Evolutionary conservation across 1,140 invertebrate species (phyloP).

Genomic region (Rhyacophila brunnea): DNA sequence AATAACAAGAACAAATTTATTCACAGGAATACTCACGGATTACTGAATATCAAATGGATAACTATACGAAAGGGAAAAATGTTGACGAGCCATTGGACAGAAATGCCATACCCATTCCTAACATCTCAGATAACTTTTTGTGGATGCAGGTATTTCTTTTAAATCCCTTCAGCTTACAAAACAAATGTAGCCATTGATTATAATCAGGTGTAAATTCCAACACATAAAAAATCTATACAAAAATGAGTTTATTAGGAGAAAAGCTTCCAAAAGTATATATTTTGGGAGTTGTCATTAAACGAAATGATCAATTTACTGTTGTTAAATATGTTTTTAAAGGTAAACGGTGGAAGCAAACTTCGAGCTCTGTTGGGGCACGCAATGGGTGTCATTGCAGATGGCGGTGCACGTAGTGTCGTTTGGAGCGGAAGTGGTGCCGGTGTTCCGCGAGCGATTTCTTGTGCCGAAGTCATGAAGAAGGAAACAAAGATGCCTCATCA

Average conservation of each 20-base stretch:
- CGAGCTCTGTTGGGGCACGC: conserved; percentile 76
- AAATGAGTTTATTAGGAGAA: too few species aligned
- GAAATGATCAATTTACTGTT: too few species aligned
- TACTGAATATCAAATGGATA: too few species aligned
- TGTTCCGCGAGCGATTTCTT: conserved; percentile 77
- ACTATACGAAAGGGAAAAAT: conserved; percentile 71
- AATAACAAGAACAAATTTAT: too few species aligned
- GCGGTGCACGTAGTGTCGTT: conserved; percentile 60
- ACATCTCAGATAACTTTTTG: conserved; percentile 68
- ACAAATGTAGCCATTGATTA: too few species aligned
- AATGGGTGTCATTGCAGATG: conserved; percentile 66
- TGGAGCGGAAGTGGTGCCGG: conserved; percentile 75
- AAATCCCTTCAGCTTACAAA: neutral
- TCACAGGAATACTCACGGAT: too few species aligned
- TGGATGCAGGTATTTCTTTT: conserved; percentile 69
- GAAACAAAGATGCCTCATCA: conserved; percentile 68
- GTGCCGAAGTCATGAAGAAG: conserved; percentile 85
- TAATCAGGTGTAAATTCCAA: too few species aligned
- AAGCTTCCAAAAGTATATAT: too few species aligned
- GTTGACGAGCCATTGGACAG: conserved; percentile 64
- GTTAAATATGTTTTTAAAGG: conserved; percentile 53
- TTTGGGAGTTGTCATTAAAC: too few species aligned
- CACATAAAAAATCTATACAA: too few species aligned
- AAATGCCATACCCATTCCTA: conserved; percentile 63
- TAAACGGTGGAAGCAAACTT: conserved; percentile 80